Evolutionary conservation across 2,888 invertebrate genomes (phyloP), one percentile per base, ranked within the genome.

Genomic region (Mimachlamys varia): DNA sequence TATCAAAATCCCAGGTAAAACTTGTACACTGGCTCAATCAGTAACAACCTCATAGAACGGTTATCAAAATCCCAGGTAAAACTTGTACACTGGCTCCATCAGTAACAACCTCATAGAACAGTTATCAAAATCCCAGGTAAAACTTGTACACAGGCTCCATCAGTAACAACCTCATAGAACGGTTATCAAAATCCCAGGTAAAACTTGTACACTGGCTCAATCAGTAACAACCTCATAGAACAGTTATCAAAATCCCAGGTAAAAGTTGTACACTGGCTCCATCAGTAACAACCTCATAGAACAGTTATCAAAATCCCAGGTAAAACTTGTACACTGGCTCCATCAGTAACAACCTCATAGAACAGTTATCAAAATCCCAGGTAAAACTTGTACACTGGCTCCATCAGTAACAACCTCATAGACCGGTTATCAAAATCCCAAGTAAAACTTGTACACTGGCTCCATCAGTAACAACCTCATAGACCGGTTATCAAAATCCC

Each of bases 281-380:
- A 44, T 44, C 44, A 44, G 44, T 44, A 44, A 5, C 3, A 44
- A 44, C 44, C 7, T 44, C 44, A 44, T 44, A 44, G 44, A 44
- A n/a, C n/a, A n/a, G n/a, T n/a, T n/a, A n/a, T n/a, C 97, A 99
- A 99, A 97, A 99, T 99, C 92, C 99, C 99, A 93, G 99, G 99
- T 96, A 92, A 89, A 92, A 10, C 0, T 10, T 27, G 27, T 76
- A 58, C 19, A 58, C 58, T n/a, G 58, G 19, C 44, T 44, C 44
- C 44, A 44, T 44, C 44, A 44, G 44, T 44, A 44, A 5, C 3
- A 44, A 44, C 44, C 7, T 44, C 44, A 44, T 44, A 44, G 44
- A 44, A n/a, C n/a, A n/a, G n/a, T n/a, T n/a, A n/a, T n/a, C 97
- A 99, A 99, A 97, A 99, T 99, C 92, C 99, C 99, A 93, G 99